Percentiles rank a stretch among this genome's conserved stretches.
Conservation (phyloP, 1,140 invertebrate genomes). For the Trachelipus rathkii region DNA sequence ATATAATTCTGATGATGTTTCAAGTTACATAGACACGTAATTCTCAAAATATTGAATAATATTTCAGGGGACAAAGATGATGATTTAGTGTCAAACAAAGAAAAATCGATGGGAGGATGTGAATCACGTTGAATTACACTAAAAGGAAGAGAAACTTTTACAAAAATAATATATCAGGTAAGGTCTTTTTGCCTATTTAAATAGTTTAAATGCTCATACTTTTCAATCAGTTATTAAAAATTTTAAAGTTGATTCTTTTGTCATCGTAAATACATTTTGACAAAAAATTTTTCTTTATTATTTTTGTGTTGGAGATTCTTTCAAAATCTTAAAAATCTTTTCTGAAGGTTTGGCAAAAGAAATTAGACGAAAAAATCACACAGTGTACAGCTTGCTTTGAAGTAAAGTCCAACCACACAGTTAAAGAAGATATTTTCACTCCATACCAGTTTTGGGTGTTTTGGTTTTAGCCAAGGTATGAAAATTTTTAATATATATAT, state of each 20-base stretch:
- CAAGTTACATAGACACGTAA: too few relatives aligned
- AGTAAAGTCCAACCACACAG: constrained; percentile 37
- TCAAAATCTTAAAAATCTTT: not conserved
- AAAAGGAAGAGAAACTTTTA: constrained; percentile 43
- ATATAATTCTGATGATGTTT: too few relatives aligned
- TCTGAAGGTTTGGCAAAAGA: not conserved
- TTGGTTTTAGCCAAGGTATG: constrained; percentile 66
- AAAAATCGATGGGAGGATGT: constrained; percentile 22
- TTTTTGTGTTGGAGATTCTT: too few relatives aligned
- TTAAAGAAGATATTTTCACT: constrained; percentile 57
- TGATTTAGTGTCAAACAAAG: not conserved
- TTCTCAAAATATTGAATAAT: too few relatives aligned
- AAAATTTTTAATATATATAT: too few relatives aligned
- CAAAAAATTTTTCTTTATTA: too few relatives aligned
- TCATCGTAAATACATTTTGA: too few relatives aligned
- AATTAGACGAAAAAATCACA: not conserved
- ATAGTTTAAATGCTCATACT: too few relatives aligned
- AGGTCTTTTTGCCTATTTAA: not conserved
- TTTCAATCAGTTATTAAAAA: too few relatives aligned
- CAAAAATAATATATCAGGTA: constrained; percentile 34
- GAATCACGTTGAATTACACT: constrained; percentile 27
- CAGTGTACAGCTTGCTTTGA: constrained; percentile 36
- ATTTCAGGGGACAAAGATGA: constrained; percentile 13
- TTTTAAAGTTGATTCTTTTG: too few relatives aligned
- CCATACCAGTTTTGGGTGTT: constrained; percentile 71